A percentile compares a stretch with the other conserved stretches of the same genome.
These are phyloP conservation scores for Catharus minimus DNA, from an alignment of 2,113 vertebrate species.

Conservation along the genomic window DNA sequence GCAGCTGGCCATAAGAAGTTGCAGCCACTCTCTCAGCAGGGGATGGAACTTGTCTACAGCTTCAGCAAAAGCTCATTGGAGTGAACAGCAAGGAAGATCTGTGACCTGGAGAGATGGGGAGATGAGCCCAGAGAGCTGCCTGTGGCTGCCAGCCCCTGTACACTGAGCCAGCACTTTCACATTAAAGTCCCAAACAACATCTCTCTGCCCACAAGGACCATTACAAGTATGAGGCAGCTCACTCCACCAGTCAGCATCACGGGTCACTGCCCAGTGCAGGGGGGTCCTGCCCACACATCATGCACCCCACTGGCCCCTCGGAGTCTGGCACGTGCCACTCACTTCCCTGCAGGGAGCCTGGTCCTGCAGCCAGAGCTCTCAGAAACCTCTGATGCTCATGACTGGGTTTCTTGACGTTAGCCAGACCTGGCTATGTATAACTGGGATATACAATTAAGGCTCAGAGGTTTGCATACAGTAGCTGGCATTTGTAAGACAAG, in stretches of 20 bases:
- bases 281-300: neutral
- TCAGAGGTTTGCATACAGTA: constrained; percentile 40
- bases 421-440: constrained; percentile 39
- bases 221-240: fast-evolving
- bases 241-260: fast-evolving
- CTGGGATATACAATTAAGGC: constrained; percentile 40
- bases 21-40: constrained; percentile 36
- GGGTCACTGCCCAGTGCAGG: neutral
- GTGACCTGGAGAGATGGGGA: constrained; percentile 23
- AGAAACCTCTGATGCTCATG: fast-evolving
- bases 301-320: fast-evolving
- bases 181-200: neutral
- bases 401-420: constrained; percentile 36
- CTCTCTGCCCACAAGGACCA: neutral
- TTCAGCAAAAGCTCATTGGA: constrained; percentile 33
- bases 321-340: fast-evolving
- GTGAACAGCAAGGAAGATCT: constrained; percentile 41
- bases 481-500: constrained; percentile 38
- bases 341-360: neutral
- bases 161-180: neutral
- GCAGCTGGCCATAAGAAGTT: neutral
- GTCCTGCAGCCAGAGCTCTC: neutral
- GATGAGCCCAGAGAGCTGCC: neutral
- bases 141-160: neutral
- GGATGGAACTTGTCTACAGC: neutral